phyloP scores from a whole-genome alignment of 2,797 vertebrate species.

The Malurus splendens region DNA sequence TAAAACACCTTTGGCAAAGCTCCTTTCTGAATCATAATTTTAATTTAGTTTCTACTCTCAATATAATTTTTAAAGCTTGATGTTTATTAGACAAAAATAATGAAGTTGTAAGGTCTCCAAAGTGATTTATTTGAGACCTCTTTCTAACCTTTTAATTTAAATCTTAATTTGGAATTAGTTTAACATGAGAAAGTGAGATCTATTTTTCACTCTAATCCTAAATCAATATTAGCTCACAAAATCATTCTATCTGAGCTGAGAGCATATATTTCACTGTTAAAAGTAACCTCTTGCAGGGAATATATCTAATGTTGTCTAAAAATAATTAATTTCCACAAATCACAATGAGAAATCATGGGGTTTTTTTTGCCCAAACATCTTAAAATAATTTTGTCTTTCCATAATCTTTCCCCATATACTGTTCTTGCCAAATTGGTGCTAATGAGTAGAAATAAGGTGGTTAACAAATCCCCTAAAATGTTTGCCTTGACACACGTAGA shows the following conservation, averaged over 20 bases:
- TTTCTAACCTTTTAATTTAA: conserved; percentile 24
- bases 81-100: neutral
- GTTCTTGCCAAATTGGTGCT: neutral
- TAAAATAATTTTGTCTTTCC: neutral
- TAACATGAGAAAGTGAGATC: neutral
- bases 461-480: neutral
- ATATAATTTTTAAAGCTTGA: neutral
- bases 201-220: conserved; percentile 24
- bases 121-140: neutral
- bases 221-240: neutral
- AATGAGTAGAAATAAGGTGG: neutral
- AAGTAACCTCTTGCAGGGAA: neutral
- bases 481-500: neutral
- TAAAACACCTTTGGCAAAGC: neutral
- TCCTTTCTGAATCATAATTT: neutral
- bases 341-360: neutral
- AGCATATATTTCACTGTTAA: neutral
- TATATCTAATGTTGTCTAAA: neutral
- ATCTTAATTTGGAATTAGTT: conserved; percentile 4
- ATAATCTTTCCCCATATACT: neutral
- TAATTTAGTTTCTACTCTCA: neutral
- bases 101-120: neutral
- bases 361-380: neutral
- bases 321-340: neutral
- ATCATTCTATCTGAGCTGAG: neutral